Evolutionary conservation across 1,140 invertebrate genomes (phyloP), one percentile per base, ranked within the genome.

Genomic region (Sesamia nonagrioides): DNA sequence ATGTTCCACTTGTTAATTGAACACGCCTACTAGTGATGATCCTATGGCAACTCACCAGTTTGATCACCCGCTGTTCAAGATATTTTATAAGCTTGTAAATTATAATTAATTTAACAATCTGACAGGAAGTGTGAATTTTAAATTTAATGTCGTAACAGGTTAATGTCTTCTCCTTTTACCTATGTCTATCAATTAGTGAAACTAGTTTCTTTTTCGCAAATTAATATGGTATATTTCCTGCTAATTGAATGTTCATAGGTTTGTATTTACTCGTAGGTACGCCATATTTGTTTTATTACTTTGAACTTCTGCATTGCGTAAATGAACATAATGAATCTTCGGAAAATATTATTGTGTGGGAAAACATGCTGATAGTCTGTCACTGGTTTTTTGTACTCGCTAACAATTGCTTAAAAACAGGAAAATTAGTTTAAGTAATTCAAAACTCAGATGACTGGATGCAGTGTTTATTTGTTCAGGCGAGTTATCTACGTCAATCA

Each of bases 401-500:
- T 40, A 37, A 13, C 5, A 27, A 9, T 7, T 56, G 33, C 6
- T 27, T 18, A 69, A 69, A 66, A 48, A 69, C 66, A 69, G 66
- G 66, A 69, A 69, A 69, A 69, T 66, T 69, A 50, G 66, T 50
- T 33, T 48, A 33, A 17, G 18, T 8, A 7, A 48, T 50, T 72
- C 52, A 72, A 45, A 37, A 50, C 18, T 17, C 17, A 37, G 15
- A 21, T 18, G 18, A 78, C 4, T 45, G 60, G 58, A 63, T 68
- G 27, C n/a, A 21, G 27, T 73, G 54, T 82, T 52, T 82, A 74
- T 85, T 85, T 83, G 75, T 9, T 80, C 50, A 52, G 35, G n/a
- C 66, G 80, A 58, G 78, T 73, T 58, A 84, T 79, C 15, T 79
- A 56, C 79, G 79, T 83, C 83, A 82, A 60, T 76, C 42, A 27